Conservation (phyloP, 2,888 invertebrate species). For the Cephalotes varians region DNA sequence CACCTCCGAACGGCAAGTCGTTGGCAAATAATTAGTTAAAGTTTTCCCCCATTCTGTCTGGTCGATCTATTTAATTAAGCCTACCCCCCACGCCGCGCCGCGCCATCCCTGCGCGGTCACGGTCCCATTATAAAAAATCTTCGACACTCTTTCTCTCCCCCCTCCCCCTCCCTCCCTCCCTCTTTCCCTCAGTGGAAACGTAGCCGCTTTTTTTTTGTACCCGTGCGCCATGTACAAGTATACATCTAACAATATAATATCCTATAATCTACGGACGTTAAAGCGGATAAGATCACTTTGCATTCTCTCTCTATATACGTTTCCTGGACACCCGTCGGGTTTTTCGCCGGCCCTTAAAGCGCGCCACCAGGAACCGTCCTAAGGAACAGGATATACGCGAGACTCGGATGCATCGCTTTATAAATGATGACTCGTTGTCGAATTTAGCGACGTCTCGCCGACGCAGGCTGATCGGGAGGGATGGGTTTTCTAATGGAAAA, state of each 20-base stretch:
- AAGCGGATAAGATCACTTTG: constrained; percentile 83
- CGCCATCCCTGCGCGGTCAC: constrained; percentile 49
- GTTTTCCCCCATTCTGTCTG: constrained; percentile 50
- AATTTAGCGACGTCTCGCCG: background rate
- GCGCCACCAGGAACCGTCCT: background rate
- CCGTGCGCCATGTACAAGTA: constrained; percentile 77
- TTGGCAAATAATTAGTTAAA: constrained; percentile 62
- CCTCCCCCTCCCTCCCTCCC: background rate
- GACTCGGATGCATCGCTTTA: background rate
- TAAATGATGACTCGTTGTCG: background rate
- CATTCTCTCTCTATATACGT: constrained; percentile 69
- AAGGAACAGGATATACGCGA: background rate
- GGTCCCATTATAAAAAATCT: constrained; percentile 71
- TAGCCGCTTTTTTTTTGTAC: constrained; percentile 72
- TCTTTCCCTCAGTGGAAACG: constrained; percentile 73
- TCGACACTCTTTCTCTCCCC: background rate
- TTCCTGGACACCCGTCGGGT: constrained; percentile 55
- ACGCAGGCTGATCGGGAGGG: background rate
- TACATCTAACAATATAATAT: constrained; percentile 76
- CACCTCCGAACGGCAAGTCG: constrained; percentile 44
- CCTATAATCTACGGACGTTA: constrained; percentile 81
- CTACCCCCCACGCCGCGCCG: constrained; percentile 43
- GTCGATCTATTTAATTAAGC: constrained; percentile 59
- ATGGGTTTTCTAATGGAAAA: background rate
- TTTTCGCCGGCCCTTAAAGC: constrained; percentile 64